Base-by-base conservation (phyloP, 2,888 invertebrate genomes). In the Chrysolina oricalcia region DNA sequence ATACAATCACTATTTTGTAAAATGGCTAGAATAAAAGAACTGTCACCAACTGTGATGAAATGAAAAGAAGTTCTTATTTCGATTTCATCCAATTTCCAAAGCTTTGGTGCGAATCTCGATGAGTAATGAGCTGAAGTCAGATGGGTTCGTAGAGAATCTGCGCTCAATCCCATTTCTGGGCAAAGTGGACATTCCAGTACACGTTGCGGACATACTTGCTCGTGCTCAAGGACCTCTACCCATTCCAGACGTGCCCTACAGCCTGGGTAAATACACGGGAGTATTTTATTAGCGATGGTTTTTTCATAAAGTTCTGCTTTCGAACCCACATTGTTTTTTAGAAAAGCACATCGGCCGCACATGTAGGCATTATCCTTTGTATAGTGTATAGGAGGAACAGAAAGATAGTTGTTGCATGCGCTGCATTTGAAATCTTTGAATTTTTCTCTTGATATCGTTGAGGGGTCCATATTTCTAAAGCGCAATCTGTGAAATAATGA, bases 371-470 rank as follows among this genome's bases (percentile, higher is more conserved):
- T 27, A 10, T 35, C 59, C 1, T 23, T 59, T 35, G 19, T 59
- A 27, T 59, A 59, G 59, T 27, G 27, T 59, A 59, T 59, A 23
- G 59, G 59, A n/a, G 59, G 59, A 35, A 59, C 59, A 27, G 59
- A 59, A 2, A 59, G 59, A 17, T 27, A 59, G 17, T 59, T 59
- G 1, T 59, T 59, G 27, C 59, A 59, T 10, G 15, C 27, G 9
- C 10, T 9, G 59, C 59, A 59, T 59, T 27, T 23, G 4, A 59
- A 27, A 6, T 35, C 27, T 27, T 59, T 27, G 5, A 59, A 35
- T 59, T 27, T 27, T 8, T n/a, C n/a, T 35, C n/a, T 13, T n/a
- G 59, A 11, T 59, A 35, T 59, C n/a, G 21, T 53, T 53, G 17
- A 11, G 15, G 59, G 1, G 1, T 35, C 15, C 59, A 59, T 59